These are phyloP conservation scores for Anguilla rostrata DNA, from an alignment of 2,113 vertebrate species.

Conservation along the genomic window DNA sequence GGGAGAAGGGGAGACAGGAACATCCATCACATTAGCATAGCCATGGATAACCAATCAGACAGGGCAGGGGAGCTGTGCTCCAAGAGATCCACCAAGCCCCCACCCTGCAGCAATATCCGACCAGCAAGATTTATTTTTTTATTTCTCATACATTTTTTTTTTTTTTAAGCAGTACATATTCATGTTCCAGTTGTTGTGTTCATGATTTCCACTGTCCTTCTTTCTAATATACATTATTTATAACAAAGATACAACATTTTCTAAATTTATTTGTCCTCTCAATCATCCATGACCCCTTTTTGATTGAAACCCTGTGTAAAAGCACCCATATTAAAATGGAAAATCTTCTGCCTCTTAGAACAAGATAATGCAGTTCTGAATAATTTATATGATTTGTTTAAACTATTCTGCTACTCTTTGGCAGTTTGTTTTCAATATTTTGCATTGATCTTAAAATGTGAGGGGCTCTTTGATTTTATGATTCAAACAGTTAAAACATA, in stretches of 20 bases:
- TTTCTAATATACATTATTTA: no score
- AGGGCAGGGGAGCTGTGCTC: neutral
- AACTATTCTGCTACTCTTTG: neutral
- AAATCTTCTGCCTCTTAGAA: no score
- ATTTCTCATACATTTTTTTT: neutral
- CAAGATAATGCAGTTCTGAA: no score
- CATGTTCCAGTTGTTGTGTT: no score
- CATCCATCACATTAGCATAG: neutral
- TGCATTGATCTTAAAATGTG: no score
- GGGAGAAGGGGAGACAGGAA: neutral
- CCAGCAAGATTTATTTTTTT: neutral
- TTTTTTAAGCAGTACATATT: no score
- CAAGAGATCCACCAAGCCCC: neutral
- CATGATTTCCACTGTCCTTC: no score
- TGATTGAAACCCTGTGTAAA: neutral
- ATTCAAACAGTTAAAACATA: no score
- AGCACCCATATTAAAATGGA: no score
- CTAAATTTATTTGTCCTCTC: neutral
- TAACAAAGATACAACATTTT: no score
- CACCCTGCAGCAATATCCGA: neutral
- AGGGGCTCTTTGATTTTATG: no score
- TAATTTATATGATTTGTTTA: no score
- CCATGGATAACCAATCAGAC: neutral
- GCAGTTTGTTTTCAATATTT: neutral
- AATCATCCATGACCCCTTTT: neutral